Evolutionary conservation across 1,140 invertebrate genomes (phyloP), one percentile per base, ranked within the genome.

Genomic region (Oreohelix idahoensis): DNA sequence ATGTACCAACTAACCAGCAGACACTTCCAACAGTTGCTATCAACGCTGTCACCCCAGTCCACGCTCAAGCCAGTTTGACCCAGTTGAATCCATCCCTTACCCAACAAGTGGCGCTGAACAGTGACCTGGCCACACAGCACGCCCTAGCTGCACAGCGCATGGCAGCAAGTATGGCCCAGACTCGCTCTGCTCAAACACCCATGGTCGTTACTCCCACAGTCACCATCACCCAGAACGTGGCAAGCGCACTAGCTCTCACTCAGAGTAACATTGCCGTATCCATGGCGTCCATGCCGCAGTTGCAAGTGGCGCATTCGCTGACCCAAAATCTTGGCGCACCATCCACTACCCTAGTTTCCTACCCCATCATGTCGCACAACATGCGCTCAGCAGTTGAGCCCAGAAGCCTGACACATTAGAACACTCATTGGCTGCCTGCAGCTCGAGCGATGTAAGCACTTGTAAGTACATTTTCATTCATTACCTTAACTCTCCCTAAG

Each of bases 361-460:
- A 95, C 90, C 95, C 95, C 20, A 95, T 96, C 70, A 95, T 95
- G 93, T 95, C 95, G 35, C 95, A 95, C 87, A 89, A 88, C 79
- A 91, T 93, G 91, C 86, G 92, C 74, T 89, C 90, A 36, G 89
- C 88, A n/a, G 83, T 88, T 20, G 88, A 86, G n/a, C 91, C 90
- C 32, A 92, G 89, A 84, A 90, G 88, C 84, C 91, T 66, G 20
- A 32, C 63, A 23, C 63, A 91, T 76, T 91, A 85, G 86, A 77
- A 32, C 51, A n/a, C 29, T 26, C 4, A 17, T 23, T 58, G 23
- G 20, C 77, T 35, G 32, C 69, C 32, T 29, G 69, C 79, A 49
- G 1, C 20, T 45, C 32, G 77, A 5, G 77, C 77, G 20, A 39
- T 73, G 20, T 26, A 42, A 39, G 17, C 63, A 66, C 29, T 66